phyloP scores from a whole-genome alignment of 2,113 vertebrate species.

The Trachemys scripta region DNA sequence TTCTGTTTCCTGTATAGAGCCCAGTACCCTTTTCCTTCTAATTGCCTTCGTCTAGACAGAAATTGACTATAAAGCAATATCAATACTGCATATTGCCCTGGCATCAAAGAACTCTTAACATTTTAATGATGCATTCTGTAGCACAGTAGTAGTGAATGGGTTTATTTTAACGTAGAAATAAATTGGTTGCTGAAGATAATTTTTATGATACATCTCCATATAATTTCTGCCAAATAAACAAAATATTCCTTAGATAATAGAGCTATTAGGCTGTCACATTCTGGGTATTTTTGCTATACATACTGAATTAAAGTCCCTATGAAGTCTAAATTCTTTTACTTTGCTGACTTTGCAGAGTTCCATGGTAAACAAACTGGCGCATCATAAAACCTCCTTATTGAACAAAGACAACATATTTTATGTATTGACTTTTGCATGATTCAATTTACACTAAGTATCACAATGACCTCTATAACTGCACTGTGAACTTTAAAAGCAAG shows the following conservation, averaged over 20 bases:
- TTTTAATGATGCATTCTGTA: constrained; percentile 62
- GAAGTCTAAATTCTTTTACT: constrained; percentile 67
- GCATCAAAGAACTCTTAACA: constrained; percentile 54
- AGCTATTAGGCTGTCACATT: constrained; percentile 50
- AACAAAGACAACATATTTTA: constrained; percentile 76
- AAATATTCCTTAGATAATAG: constrained; percentile 61
- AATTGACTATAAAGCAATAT: constrained; percentile 61
- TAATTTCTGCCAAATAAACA: constrained; percentile 66
- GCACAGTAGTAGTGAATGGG: constrained; percentile 50
- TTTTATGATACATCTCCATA: constrained; percentile 50
- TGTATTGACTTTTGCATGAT: constrained; percentile 78
- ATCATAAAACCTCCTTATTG: constrained; percentile 70
- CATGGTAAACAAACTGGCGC: constrained; percentile 73
- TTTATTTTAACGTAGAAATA: constrained; percentile 62
- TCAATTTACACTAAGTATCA: constrained; percentile 79
- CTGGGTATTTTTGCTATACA: constrained; percentile 22
- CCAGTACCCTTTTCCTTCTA: constrained; percentile 43
- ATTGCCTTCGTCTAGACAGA: constrained; percentile 50
- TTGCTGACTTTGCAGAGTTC: constrained; percentile 76
- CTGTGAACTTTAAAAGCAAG: constrained; percentile 78
- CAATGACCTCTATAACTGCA: constrained; percentile 69
- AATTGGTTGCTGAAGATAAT: constrained; percentile 42
- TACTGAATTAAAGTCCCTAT: constrained; percentile 55
- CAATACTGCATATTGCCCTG: constrained; percentile 59
- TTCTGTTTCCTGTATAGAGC: constrained; percentile 49